Percentiles rank a stretch among this genome's conserved stretches.
phyloP scores from a whole-genome alignment of 2,888 invertebrate species.

The Cenopis cana region DNA sequence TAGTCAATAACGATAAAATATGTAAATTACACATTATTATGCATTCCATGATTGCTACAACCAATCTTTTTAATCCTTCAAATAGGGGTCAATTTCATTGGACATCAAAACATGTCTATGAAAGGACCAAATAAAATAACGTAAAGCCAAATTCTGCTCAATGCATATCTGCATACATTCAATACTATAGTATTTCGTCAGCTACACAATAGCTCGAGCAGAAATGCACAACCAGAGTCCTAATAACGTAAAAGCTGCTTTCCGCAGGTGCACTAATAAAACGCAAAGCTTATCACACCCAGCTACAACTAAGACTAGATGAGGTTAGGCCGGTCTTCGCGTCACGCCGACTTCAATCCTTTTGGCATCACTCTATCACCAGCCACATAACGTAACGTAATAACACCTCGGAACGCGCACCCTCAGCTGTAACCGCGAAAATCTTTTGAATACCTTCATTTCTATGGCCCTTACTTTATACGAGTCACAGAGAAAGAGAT shows the following conservation, averaged over 20 bases:
- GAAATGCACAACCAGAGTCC: constrained; percentile 26
- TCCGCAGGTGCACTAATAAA: constrained; percentile 18
- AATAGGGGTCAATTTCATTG: neutral
- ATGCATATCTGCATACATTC: constrained; percentile 47
- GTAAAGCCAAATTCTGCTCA: constrained; percentile 44
- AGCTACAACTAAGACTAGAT: constrained; percentile 26
- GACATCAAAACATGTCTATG: constrained; percentile 24
- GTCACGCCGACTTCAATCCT: neutral
- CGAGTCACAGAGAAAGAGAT: no score
- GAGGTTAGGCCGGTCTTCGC: neutral
- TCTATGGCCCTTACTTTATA: no score
- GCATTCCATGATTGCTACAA: constrained; percentile 28
- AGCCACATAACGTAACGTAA: no score
- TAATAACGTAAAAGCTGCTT: constrained; percentile 18
- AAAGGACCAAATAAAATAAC: constrained; percentile 24
- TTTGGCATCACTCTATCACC: neutral
- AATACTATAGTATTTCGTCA: constrained; percentile 54
- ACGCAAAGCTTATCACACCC: constrained; percentile 32
- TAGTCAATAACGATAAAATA: constrained; percentile 29
- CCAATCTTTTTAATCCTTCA: constrained; percentile 18
- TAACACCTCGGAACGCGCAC: no score
- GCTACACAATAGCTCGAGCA: constrained; percentile 35
- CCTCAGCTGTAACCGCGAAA: no score
- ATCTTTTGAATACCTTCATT: no score
- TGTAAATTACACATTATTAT: constrained; percentile 42